Conservation (phyloP, 2,113 vertebrate genomes). For the Nematolebias whitei region DNA sequence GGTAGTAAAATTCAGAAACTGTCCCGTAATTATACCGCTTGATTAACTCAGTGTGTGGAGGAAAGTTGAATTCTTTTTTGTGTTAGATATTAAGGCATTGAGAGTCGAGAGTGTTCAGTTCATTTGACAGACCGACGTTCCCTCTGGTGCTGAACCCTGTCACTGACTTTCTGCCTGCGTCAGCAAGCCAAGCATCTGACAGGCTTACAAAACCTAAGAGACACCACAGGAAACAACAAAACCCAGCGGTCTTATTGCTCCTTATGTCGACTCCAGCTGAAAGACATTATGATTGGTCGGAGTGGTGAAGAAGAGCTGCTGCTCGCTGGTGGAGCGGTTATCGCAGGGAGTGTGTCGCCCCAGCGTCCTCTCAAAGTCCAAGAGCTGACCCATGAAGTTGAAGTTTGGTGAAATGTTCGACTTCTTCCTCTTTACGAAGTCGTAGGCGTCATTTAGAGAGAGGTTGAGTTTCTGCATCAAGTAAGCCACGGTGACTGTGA, state of each 20-base stretch:
- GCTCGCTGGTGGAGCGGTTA: constrained; percentile 67
- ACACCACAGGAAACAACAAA: constrained; percentile 21
- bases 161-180: constrained; percentile 35
- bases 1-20: constrained; percentile 41
- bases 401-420: constrained; percentile 92
- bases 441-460: constrained; percentile 88
- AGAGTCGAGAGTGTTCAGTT: constrained; percentile 26
- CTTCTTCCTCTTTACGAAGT: constrained; percentile 90
- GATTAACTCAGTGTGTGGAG: constrained; percentile 43
- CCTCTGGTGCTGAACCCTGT: constrained; percentile 45
- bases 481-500: constrained; percentile 90
- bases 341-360: constrained; percentile 80
- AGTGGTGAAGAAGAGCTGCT: constrained; percentile 84
- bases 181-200: constrained; percentile 34
- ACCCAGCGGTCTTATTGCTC: background rate
- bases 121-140: constrained; percentile 37
- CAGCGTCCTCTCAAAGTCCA: constrained; percentile 88
- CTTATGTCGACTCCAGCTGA: constrained; percentile 82
- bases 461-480: constrained; percentile 91
- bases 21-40: constrained; percentile 48
- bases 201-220: constrained; percentile 23
- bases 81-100: constrained; percentile 68
- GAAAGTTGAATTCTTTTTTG: constrained; percentile 26
- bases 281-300: constrained; percentile 85
- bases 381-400: constrained; percentile 91